These are phyloP conservation scores for Leptinotarsa tumamoca DNA, from an alignment of 2,888 invertebrate species.

Conservation along the genomic window DNA sequence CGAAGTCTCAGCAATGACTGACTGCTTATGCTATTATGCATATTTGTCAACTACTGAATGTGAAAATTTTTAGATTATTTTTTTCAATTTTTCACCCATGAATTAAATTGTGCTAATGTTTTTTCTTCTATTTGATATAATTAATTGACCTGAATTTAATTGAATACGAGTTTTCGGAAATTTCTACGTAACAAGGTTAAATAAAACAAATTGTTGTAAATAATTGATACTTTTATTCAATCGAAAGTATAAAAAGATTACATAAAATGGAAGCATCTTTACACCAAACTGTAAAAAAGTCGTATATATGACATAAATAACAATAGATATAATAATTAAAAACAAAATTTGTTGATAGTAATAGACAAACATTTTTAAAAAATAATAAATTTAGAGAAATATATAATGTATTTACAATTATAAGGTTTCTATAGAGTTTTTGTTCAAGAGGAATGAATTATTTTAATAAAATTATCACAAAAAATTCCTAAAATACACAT, in stretches of 20 bases:
- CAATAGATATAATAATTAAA: constrained; percentile 40
- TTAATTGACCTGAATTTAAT: not conserved
- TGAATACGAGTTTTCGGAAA: constrained; percentile 6
- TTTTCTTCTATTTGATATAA: too few relatives aligned
- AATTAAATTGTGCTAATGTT: too few relatives aligned
- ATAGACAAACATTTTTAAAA: constrained; percentile 21
- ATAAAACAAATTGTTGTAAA: constrained; percentile 33
- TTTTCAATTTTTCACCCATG: too few relatives aligned
- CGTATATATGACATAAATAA: constrained; percentile 39
- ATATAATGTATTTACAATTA: constrained; percentile 23
- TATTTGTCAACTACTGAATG: too few relatives aligned
- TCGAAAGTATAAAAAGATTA: constrained; percentile 54
- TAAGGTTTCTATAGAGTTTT: constrained; percentile 3
- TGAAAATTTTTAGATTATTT: too few relatives aligned
- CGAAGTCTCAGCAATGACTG: too few relatives aligned
- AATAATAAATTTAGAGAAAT: constrained; percentile 26
- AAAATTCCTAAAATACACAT: not conserved
- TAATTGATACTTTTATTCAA: constrained; percentile 50
- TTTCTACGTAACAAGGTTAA: not conserved
- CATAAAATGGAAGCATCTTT: constrained; percentile 55
- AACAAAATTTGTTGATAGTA: constrained; percentile 30
- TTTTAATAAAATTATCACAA: constrained; percentile 26
- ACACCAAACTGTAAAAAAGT: constrained; percentile 50
- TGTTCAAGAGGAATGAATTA: constrained; percentile 17
- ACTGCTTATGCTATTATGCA: too few relatives aligned